Evolutionary conservation across 2,797 vertebrate species (phyloP).

Genomic region (Intellagama lesueurii): DNA sequence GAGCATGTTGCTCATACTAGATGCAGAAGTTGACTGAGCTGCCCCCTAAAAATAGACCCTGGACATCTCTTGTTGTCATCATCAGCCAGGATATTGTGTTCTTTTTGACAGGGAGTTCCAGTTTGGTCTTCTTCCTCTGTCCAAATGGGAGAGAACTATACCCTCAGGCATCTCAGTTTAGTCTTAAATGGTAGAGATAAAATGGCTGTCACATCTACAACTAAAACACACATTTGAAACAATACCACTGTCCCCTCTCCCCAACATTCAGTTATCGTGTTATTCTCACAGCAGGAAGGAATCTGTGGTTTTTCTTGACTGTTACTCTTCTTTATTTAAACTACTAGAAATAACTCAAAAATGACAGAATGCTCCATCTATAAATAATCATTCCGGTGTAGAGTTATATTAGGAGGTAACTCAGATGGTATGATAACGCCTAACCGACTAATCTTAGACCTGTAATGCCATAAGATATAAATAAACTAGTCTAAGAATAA

Average conservation of each 20-base stretch:
- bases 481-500: conserved; percentile 99
- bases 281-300: conserved; percentile 85
- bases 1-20: conserved; percentile 66
- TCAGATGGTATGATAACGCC: conserved; percentile 96
- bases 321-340: conserved; percentile 84
- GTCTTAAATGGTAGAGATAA: conserved; percentile 65
- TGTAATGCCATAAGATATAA: conserved; percentile 97
- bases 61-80: conserved; percentile 71
- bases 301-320: conserved; percentile 84
- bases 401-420: conserved; percentile 94
- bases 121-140: conserved; percentile 49
- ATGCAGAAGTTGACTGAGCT: conserved; percentile 63
- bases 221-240: conserved; percentile 65
- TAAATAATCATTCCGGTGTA: conserved; percentile 93
- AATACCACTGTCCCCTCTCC: conserved; percentile 67
- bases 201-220: conserved; percentile 64
- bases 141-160: conserved; percentile 42
- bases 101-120: conserved; percentile 49
- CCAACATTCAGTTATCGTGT: conserved; percentile 79
- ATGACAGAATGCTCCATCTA: conserved; percentile 89
- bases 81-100: conserved; percentile 57
- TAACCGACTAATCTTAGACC: conserved; percentile 98
- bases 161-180: conserved; percentile 49
- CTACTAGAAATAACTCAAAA: conserved; percentile 88
- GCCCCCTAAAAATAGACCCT: conserved; percentile 78